Evolutionary conservation across 2,797 vertebrate species (phyloP), one percentile per base, ranked within the genome.

Genomic region (Sphaeramia orbicularis): DNA sequence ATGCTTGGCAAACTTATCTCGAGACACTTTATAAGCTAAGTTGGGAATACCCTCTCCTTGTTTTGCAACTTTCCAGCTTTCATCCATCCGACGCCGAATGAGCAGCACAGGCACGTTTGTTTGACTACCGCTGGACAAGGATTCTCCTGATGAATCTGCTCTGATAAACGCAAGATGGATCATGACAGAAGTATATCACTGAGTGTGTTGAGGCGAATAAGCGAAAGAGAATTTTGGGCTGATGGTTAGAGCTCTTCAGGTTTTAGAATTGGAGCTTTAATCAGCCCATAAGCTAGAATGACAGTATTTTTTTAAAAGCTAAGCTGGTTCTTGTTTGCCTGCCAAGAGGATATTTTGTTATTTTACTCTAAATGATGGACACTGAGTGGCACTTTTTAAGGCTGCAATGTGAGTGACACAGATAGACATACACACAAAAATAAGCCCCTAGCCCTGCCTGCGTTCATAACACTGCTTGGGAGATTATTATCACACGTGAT

Each of bases 261-360:
- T 67, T 81, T 67, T 42, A 59, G 41, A 55, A 71, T 49, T 18
- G 71, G 86, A 89, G 84, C 86, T 85, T 84, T 78, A 84, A 87
- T 72, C 59, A 84, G 74, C 75, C 64, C 63, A 69, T 67, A 75
- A 88, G 71, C 77, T 86, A 80, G 59, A 86, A 55, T 44, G 65
- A 83, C 85, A 87, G 84, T 89, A 86, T 91, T 91, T 85, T 68
- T 56, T 56, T 56, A 51, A 35, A 80, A 78, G 76, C 69, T 88
- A 71, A 76, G 70, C 36, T 76, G 76, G 60, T 75, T 78, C 55
- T 71, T 37, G 47, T 77, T 86, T 74, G 69, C 68, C 74, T 80
- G 77, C 65, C 65, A 67, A 80, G 68, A 87, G 58, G 63, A 85
- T 82, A 80, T 75, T 82, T 86, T 79, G 38, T 66, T 63, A 71